These are phyloP conservation scores for Anas bernieri DNA, from an alignment of 2,797 vertebrate species.

Conservation along the genomic window DNA sequence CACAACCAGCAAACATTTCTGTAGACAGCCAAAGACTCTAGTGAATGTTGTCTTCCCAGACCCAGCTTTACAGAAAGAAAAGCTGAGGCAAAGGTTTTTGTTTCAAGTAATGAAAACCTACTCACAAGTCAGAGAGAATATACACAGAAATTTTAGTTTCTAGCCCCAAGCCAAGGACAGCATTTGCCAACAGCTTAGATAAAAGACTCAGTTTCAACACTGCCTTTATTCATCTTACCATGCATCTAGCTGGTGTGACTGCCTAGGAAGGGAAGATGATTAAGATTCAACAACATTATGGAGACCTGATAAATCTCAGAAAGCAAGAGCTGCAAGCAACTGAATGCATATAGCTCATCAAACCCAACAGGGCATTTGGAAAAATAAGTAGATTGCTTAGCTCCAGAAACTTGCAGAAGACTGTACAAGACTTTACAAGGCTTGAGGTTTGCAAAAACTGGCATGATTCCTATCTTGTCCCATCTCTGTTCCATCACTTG, in stretches of 20 bases:
- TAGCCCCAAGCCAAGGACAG: not conserved
- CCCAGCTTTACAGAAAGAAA: not conserved
- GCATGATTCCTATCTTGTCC: not conserved
- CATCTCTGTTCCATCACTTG: not conserved
- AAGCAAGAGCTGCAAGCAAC: not conserved
- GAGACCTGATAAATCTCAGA: not conserved
- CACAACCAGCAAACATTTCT: not conserved
- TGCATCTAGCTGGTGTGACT: not conserved
- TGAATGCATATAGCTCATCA: not conserved
- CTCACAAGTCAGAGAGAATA: not conserved
- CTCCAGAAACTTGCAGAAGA: not conserved
- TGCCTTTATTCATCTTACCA: not conserved
- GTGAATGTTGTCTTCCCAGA: not conserved
- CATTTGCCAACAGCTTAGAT: not conserved
- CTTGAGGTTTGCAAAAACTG: not conserved
- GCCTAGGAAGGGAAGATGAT: not conserved
- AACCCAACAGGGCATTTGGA: not conserved
- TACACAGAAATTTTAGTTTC: not conserved
- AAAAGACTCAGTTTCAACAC: not conserved
- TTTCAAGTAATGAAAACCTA: not conserved
- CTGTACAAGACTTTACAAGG: not conserved
- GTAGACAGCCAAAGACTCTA: not conserved
- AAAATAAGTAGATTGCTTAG: not conserved
- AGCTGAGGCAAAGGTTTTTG: not conserved
- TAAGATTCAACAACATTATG: not conserved